Conservation (phyloP, 1,140 invertebrate genomes). For the Drosophila setifemur region DNA sequence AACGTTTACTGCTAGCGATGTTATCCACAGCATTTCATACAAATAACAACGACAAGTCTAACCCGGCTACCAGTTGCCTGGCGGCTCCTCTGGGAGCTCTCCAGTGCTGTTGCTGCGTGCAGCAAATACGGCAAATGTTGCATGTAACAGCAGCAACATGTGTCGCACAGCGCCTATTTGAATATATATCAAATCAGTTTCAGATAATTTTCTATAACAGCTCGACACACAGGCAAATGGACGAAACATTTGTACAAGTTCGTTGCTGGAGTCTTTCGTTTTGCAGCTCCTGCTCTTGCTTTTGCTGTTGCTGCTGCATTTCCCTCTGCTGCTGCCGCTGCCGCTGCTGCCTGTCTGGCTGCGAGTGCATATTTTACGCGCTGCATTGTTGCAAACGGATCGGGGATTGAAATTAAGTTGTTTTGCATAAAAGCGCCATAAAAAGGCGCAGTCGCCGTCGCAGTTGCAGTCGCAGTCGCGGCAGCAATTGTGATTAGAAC, state of each 20-base stretch:
- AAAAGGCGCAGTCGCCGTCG: slow-evolving; percentile 58
- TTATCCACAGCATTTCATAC: slow-evolving; percentile 65
- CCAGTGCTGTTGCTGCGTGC: slow-evolving; percentile 60
- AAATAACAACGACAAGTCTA: slow-evolving; percentile 54
- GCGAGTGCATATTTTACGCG: slow-evolving; percentile 76
- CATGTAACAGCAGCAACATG: slow-evolving; percentile 75
- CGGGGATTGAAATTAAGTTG: slow-evolving; percentile 72
- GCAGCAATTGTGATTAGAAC: slow-evolving; percentile 77
- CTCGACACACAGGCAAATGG: slow-evolving; percentile 50
- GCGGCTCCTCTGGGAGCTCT: slow-evolving; percentile 18
- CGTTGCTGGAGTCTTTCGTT: slow-evolving; percentile 77
- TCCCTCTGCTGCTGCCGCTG: slow-evolving; percentile 1
- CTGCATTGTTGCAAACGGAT: slow-evolving; percentile 56
- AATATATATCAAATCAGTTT: slow-evolving; percentile 81
- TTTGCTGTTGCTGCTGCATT: slow-evolving; percentile 34
- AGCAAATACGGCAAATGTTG: slow-evolving; percentile 67
- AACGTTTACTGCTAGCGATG: slow-evolving; percentile 77
- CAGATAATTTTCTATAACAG: slow-evolving; percentile 80
- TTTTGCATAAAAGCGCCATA: slow-evolving; percentile 81
- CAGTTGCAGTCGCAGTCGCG: slow-evolving; percentile 2
- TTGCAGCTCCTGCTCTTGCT: slow-evolving; percentile 20
- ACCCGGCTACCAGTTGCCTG: slow-evolving; percentile 29
- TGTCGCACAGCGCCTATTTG: slow-evolving; percentile 78
- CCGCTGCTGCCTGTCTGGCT: neutral
- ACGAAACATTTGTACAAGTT: slow-evolving; percentile 66